Conservation (phyloP, 2,113 vertebrate genomes). For the Arothron firmamentum region DNA sequence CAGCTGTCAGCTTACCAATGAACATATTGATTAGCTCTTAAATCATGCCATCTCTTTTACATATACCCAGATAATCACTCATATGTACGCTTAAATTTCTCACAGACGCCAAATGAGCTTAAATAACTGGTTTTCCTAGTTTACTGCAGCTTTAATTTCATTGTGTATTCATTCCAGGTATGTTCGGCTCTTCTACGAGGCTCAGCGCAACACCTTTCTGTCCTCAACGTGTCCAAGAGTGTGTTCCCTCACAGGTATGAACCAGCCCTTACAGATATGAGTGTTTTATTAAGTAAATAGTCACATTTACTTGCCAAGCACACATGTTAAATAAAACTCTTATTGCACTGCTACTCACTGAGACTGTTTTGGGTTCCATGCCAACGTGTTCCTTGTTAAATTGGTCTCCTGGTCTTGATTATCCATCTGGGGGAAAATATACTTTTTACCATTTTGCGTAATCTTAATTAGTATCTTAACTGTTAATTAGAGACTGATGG, state of each 20-base stretch:
- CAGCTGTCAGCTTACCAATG: slow-evolving; percentile 55
- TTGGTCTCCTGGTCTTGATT: not conserved
- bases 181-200: slow-evolving; percentile 69
- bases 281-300: no score
- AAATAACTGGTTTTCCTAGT: no score
- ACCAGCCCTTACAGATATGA: no score
- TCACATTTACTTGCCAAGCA: no score
- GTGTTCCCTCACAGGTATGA: slow-evolving; percentile 68
- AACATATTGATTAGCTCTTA: slow-evolving; percentile 50
- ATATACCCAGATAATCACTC: slow-evolving; percentile 6
- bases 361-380: no score
- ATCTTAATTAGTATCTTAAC: not conserved
- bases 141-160: not conserved
- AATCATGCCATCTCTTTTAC: slow-evolving; percentile 20
- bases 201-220: slow-evolving; percentile 59
- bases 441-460: not conserved
- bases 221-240: slow-evolving; percentile 68
- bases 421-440: not conserved
- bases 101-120: no score
- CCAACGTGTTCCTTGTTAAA: not conserved
- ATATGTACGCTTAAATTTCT: no score
- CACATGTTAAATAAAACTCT: not conserved
- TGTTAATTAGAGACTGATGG: not conserved
- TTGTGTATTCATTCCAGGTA: slow-evolving; percentile 44
- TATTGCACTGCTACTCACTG: not conserved